These are phyloP conservation scores for Seriola rivoliana DNA, from an alignment of 2,113 vertebrate species.

Conservation along the genomic window DNA sequence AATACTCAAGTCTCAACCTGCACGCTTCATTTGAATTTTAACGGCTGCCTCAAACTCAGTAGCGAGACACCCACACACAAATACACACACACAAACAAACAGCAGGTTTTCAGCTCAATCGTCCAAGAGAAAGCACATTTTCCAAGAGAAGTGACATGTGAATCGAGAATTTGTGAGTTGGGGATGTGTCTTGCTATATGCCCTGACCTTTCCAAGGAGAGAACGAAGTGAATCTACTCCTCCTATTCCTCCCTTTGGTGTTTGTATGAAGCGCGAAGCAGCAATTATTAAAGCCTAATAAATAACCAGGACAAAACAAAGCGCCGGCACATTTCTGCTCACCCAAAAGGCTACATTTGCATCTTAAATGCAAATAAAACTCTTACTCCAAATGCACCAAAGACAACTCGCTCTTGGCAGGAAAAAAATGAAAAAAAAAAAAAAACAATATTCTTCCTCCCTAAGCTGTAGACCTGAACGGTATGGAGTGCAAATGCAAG, in stretches of 20 bases:
- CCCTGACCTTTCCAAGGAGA: constrained; percentile 65
- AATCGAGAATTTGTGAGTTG: constrained; percentile 27
- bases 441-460: background rate
- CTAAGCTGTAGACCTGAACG: constrained; percentile 6
- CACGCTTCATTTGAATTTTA: constrained; percentile 64
- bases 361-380: constrained; percentile 70
- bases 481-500: constrained; percentile 5
- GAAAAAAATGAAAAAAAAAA: background rate
- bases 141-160: constrained; percentile 28
- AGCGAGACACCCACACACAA: background rate
- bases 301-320: constrained; percentile 69
- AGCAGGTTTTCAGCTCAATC: constrained; percentile 25
- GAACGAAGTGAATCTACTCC: constrained; percentile 57
- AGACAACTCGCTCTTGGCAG: constrained; percentile 7
- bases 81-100: constrained; percentile 24
- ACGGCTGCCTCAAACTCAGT: constrained; percentile 13
- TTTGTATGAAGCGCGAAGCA: constrained; percentile 48
- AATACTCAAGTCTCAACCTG: constrained; percentile 35
- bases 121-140: constrained; percentile 51
- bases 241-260: constrained; percentile 54
- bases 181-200: constrained; percentile 18
- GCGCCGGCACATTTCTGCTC: constrained; percentile 40
- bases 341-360: constrained; percentile 74
- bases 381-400: constrained; percentile 36
- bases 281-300: constrained; percentile 73